Percentiles rank a stretch among this genome's conserved stretches.
phyloP scores from a whole-genome alignment of 2,888 invertebrate genomes.

The Teleogryllus oceanicus region DNA sequence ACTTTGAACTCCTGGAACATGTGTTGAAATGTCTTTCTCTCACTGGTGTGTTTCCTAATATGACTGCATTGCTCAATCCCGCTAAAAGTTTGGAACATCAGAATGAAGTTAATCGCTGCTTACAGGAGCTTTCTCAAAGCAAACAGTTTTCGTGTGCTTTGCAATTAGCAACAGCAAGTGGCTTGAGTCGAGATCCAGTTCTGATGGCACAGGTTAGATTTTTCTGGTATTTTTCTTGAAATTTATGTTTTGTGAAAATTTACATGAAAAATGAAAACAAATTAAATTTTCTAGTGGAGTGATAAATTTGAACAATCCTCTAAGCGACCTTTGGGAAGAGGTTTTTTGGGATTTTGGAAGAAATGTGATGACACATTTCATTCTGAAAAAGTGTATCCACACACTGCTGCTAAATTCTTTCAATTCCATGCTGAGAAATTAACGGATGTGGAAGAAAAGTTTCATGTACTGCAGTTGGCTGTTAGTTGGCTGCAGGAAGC shows the following conservation, averaged over 20 bases:
- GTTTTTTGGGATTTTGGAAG: conserved; percentile 54
- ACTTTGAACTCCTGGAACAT: conserved; percentile 28
- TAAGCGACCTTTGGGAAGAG: conserved; percentile 46
- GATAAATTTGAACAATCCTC: conserved; percentile 49
- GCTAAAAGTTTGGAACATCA: conserved; percentile 51
- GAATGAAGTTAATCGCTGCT: conserved; percentile 53
- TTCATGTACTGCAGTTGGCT: conserved; percentile 32
- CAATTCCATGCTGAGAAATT: conserved; percentile 56
- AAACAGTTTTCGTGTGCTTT: conserved; percentile 57
- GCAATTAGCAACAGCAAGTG: conserved; percentile 53
- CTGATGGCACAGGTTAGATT: conserved; percentile 43
- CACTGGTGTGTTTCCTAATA: conserved; percentile 28
- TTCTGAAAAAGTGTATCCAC: conserved; percentile 58
- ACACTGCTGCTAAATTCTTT: conserved; percentile 62
- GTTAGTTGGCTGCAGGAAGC: conserved; percentile 32
- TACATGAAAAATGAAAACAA: too few relatives aligned
- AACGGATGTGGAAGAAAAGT: conserved; percentile 43
- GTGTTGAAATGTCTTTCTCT: conserved; percentile 31
- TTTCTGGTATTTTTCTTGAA: too few relatives aligned
- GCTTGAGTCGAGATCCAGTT: conserved; percentile 42
- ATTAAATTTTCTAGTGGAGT: conserved; percentile 53
- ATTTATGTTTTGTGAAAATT: too few relatives aligned
- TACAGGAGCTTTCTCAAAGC: conserved; percentile 53
- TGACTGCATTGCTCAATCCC: conserved; percentile 40
- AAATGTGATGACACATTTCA: conserved; percentile 62